Evolutionary conservation across 2,797 vertebrate species (phyloP).

Genomic region (Austrolebias charrua): DNA sequence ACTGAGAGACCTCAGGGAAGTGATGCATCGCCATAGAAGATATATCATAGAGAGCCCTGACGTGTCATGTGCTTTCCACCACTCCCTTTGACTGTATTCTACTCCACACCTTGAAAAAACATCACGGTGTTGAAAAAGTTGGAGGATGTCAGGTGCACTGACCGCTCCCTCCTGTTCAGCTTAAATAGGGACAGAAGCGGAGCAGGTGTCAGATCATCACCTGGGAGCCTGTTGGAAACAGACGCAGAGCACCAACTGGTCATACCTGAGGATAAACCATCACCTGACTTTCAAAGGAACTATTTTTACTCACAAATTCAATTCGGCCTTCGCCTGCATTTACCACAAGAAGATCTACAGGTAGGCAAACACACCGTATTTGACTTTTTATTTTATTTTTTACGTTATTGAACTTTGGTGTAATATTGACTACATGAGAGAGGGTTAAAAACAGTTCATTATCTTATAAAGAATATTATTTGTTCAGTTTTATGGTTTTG

Average conservation of each 20-base stretch:
- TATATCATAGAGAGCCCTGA: background rate
- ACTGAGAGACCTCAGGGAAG: background rate
- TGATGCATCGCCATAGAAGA: background rate
- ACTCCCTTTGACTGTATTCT: background rate
- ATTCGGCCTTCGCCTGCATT: background rate
- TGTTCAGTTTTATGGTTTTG: background rate
- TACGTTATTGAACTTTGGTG: background rate
- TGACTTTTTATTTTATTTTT: no score
- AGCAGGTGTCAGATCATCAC: constrained; percentile 37
- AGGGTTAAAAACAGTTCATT: no score
- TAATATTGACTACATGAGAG: no score
- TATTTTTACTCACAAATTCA: background rate
- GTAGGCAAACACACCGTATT: background rate
- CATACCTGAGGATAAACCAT: background rate
- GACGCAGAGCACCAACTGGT: background rate
- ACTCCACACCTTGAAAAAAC: background rate
- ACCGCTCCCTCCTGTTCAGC: background rate
- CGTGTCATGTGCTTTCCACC: constrained; percentile 5
- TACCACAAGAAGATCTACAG: background rate
- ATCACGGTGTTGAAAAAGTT: background rate
- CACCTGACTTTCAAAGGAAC: constrained; percentile 3
- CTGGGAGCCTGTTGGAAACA: background rate
- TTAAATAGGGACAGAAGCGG: constrained; percentile 35
- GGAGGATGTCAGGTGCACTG: background rate
- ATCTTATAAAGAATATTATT: no score